Base-by-base conservation (phyloP, 2,113 vertebrate genomes). In the Brachyistius frenatus region DNA sequence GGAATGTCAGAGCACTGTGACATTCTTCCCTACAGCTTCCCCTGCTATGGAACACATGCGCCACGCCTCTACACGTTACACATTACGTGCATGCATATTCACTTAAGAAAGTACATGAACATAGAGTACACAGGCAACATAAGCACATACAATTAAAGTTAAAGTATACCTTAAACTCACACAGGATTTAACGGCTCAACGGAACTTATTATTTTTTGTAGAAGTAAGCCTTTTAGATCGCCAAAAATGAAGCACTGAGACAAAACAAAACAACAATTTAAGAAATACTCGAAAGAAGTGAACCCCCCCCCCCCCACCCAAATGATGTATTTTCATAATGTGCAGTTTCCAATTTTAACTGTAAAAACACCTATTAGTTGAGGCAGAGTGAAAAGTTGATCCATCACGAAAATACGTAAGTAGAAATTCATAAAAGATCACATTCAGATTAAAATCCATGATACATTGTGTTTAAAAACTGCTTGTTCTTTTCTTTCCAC, bases 1-100 rank as follows among this genome's bases (percentile, higher is more conserved):
- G 92, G 91, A 93, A 94, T 92, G 89, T 89, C 92, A 94, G 81
- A 80, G 80, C 70, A 63, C 81, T 80, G 82, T 89, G 86, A 88
- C 86, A 84, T 87, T 87, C 85, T 86, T 66, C 83, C 90, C 90
- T 72, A 70, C 78, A 91, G 84, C 90, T 73, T 83, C 67, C 71
- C 76, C 89, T 86, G 79, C 79, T 61, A 47, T 56, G 63, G 8
- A 69, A 74, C 60, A 72, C 67, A 74, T 66, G n/a, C n/a, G n/a
- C n/a, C n/a, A n/a, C n/a, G n/a, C n/a, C n/a, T n/a, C n/a, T n/a
- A 67, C 33, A 33, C 72, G 11, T 46, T 46, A 50, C 47, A 50
- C 47, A 16, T 44, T 7, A 41, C 10, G 41, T 44, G 41, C 41
- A 44, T 44, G 41, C 7, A 44, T 44, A 44, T 44, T 44, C 41